A percentile compares a stretch with the other conserved stretches of the same genome.
phyloP scores from a whole-genome alignment of 2,888 invertebrate species.

The Gortyna flavago region DNA sequence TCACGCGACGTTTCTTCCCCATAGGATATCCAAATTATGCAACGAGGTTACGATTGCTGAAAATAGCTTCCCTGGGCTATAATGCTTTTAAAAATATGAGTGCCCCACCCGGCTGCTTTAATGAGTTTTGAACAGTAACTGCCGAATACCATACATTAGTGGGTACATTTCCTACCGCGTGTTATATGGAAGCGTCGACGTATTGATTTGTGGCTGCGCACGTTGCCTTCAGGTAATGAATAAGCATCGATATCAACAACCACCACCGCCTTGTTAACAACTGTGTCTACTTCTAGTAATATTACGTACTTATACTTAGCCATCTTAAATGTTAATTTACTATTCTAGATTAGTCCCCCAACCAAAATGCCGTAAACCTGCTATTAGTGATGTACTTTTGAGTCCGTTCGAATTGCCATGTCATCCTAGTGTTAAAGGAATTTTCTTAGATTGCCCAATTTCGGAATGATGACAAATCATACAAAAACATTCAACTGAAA shows the following conservation, averaged over 20 bases:
- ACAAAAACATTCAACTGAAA: conserved; percentile 26
- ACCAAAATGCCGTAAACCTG: not conserved
- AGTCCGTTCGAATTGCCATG: not conserved
- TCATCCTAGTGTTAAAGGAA: not conserved
- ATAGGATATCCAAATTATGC: not conserved
- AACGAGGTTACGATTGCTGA: not conserved
- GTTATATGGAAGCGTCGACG: conserved; percentile 48
- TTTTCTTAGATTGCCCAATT: not conserved
- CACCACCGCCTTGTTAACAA: conserved; percentile 64
- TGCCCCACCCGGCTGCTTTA: not conserved
- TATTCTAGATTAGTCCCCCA: conserved; percentile 30
- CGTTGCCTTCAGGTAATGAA: conserved; percentile 59
- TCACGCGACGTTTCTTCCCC: not conserved
- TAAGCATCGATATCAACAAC: conserved; percentile 65
- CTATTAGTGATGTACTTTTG: not conserved
- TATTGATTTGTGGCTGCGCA: conserved; percentile 44
- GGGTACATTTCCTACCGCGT: conserved; percentile 44
- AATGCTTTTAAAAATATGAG: not conserved
- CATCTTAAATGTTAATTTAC: conserved; percentile 13
- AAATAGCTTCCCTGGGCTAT: not conserved
- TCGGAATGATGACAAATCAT: conserved; percentile 7
- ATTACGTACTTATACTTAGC: not conserved
- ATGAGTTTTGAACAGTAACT: conserved; percentile 39
- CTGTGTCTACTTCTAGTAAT: conserved; percentile 22
- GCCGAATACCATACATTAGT: conserved; percentile 40